Percentiles rank a stretch among this genome's conserved stretches.
These are phyloP conservation scores for Pogoniulus pusillus DNA, from an alignment of 2,797 vertebrate genomes.

Conservation along the genomic window DNA sequence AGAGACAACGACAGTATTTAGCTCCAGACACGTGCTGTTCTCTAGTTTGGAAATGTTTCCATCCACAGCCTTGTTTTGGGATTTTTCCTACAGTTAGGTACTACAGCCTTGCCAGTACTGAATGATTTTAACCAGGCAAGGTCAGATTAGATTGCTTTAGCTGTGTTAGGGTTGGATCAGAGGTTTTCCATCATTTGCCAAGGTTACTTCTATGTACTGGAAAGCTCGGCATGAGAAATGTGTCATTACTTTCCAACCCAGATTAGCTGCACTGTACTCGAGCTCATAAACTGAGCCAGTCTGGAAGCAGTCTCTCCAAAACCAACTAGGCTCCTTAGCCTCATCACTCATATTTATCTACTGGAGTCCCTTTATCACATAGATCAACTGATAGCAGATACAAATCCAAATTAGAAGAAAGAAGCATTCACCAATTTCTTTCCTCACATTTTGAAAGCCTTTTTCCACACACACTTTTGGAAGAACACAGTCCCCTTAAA, in stretches of 20 bases:
- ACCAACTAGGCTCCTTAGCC: background rate
- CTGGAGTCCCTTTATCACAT: background rate
- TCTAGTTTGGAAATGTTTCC: background rate
- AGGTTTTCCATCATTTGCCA: slow-evolving; percentile 19
- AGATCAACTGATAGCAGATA: background rate
- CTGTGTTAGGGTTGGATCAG: slow-evolving; percentile 50
- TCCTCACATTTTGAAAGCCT: background rate
- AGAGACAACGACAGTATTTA: background rate
- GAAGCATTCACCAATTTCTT: background rate
- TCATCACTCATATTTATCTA: background rate
- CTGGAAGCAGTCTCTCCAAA: background rate
- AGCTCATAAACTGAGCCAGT: background rate
- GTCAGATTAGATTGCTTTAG: slow-evolving; percentile 29
- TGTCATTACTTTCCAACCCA: slow-evolving; percentile 27
- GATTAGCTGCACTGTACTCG: background rate
- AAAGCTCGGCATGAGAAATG: background rate
- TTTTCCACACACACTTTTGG: background rate
- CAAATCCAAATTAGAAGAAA: background rate
- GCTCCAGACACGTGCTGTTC: background rate
- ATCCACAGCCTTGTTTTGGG: background rate
- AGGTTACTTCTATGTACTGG: slow-evolving; percentile 23
- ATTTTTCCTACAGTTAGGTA: slow-evolving; percentile 39
- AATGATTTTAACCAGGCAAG: slow-evolving; percentile 20
- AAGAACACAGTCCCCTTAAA: background rate
- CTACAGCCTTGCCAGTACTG: background rate